These are phyloP conservation scores for Pteruthius melanotis DNA, from an alignment of 2,113 vertebrate species.

Conservation along the genomic window DNA sequence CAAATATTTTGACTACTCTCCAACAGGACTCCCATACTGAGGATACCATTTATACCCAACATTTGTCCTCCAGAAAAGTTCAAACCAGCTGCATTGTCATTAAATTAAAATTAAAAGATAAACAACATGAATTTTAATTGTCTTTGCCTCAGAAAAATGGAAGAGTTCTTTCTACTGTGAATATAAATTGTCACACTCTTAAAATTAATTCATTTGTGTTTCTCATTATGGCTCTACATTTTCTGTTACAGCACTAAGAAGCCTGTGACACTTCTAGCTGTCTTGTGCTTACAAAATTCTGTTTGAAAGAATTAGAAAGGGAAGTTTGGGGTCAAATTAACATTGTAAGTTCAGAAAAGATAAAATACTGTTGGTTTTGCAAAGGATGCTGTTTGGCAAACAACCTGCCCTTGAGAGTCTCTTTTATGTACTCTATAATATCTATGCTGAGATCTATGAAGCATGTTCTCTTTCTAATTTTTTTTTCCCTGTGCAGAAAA, in stretches of 20 bases:
- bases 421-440: background rate
- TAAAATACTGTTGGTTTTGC: conserved; percentile 32
- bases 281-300: background rate
- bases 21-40: background rate
- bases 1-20: background rate
- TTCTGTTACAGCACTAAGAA: background rate
- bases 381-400: background rate
- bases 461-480: background rate
- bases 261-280: background rate
- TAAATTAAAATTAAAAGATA: conserved; percentile 44
- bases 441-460: background rate
- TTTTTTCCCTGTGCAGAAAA: background rate
- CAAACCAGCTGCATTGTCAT: background rate
- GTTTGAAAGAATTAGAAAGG: background rate
- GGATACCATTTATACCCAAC: background rate
- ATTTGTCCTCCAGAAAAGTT: conserved; percentile 10
- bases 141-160: conserved; percentile 21
- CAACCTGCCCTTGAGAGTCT: background rate
- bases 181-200: conserved; percentile 14
- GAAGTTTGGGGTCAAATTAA: background rate
- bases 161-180: background rate
- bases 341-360: background rate
- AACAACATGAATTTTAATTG: background rate
- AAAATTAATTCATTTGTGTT: conserved; percentile 17
- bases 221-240: background rate